These are phyloP conservation scores for Chloebia gouldiae DNA, from an alignment of 2,113 vertebrate genomes.

Conservation along the genomic window DNA sequence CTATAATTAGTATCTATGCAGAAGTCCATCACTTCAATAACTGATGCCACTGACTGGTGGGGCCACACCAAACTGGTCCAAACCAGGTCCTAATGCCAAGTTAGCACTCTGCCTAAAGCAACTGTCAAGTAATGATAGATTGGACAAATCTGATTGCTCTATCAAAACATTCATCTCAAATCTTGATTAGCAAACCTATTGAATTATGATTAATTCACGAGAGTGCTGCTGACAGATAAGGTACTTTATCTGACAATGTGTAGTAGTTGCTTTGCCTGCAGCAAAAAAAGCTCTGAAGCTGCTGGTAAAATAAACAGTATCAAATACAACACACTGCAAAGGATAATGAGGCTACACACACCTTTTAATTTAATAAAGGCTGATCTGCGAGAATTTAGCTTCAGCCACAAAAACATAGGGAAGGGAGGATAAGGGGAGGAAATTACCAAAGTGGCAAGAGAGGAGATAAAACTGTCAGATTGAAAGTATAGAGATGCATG, in stretches of 20 bases:
- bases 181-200: conserved; percentile 92
- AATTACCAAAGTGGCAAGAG: background rate
- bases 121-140: conserved; percentile 87
- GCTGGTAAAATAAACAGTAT: conserved; percentile 81
- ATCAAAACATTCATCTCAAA: conserved; percentile 93
- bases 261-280: conserved; percentile 79
- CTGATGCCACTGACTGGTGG: background rate
- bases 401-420: conserved; percentile 46
- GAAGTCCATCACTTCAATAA: background rate
- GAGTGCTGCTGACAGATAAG: conserved; percentile 87
- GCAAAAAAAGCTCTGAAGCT: conserved; percentile 72
- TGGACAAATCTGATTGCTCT: conserved; percentile 89
- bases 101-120: conserved; percentile 77
- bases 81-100: conserved; percentile 75
- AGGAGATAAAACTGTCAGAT: background rate
- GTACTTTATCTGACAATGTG: conserved; percentile 84
- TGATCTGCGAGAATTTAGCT: conserved; percentile 8
- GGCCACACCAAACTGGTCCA: conserved; percentile 53
- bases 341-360: conserved; percentile 27
- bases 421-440: background rate
- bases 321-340: conserved; percentile 55
- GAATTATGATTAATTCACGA: conserved; percentile 91
- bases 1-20: background rate
- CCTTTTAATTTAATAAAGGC: conserved; percentile 63
- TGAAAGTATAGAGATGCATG: background rate